These are phyloP conservation scores for Trinorchestia longiramus DNA, from an alignment of 1,140 invertebrate genomes.

Conservation along the genomic window DNA sequence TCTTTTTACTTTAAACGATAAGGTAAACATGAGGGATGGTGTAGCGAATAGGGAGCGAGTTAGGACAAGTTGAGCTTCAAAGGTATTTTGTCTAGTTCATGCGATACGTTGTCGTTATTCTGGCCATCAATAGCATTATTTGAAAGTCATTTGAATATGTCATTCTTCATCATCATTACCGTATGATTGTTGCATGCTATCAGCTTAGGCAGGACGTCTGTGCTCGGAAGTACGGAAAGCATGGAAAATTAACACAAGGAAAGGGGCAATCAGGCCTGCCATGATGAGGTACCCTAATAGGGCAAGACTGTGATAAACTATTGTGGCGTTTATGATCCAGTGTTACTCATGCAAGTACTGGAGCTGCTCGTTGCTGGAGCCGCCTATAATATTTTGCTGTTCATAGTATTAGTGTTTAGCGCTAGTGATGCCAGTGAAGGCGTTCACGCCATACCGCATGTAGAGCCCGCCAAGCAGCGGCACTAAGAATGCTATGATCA, in stretches of 20 bases:
- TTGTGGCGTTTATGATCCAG: background rate
- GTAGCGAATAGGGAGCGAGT: no score
- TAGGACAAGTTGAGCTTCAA: no score
- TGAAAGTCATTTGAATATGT: background rate
- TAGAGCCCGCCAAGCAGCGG: background rate
- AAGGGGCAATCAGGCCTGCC: background rate
- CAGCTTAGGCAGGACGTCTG: background rate
- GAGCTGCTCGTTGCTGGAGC: background rate
- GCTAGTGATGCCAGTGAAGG: background rate
- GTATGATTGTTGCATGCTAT: background rate
- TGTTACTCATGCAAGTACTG: background rate
- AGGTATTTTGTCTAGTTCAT: no score
- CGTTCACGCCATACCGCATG: background rate
- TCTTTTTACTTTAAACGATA: no score
- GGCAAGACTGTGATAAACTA: background rate
- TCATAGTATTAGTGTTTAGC: background rate
- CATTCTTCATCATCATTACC: background rate
- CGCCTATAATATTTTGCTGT: background rate
- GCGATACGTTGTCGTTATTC: no score
- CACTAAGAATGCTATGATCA: background rate
- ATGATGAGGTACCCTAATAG: background rate
- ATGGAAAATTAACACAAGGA: background rate
- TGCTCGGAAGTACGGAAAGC: background rate
- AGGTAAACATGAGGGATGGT: no score
- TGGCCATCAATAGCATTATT: no score